These are phyloP conservation scores for Epizoanthus ramosus DNA, from an alignment of 92 coral and sea anemone species.

Conservation along the genomic window DNA sequence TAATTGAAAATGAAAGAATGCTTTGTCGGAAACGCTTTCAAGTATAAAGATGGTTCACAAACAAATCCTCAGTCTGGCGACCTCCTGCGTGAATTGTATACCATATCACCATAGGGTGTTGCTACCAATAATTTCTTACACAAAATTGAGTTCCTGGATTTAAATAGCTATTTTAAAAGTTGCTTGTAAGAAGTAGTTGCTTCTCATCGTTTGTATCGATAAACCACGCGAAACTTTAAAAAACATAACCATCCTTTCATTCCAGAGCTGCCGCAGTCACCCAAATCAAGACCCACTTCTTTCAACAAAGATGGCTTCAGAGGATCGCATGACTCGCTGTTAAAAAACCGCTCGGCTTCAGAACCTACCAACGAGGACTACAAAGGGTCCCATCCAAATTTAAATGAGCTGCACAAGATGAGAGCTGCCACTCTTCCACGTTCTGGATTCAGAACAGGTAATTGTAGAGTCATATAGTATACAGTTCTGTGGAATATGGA, in stretches of 20 bases:
- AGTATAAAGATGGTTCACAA: too few relatives aligned
- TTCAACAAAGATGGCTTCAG: constrained; percentile 28
- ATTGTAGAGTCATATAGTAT: neutral
- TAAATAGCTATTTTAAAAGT: too few relatives aligned
- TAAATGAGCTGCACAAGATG: constrained; percentile 66
- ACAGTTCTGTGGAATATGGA: neutral
- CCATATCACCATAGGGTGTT: too few relatives aligned
- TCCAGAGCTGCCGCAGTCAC: constrained; percentile 63
- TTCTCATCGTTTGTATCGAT: too few relatives aligned
- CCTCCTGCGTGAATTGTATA: too few relatives aligned
- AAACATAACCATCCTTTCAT: neutral
- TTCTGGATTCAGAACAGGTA: constrained; percentile 81
- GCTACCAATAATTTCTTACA: too few relatives aligned
- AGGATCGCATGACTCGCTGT: constrained; percentile 61
- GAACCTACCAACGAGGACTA: neutral
- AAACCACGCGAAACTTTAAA: too few relatives aligned
- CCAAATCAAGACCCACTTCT: constrained; percentile 55
- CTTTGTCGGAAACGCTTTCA: too few relatives aligned
- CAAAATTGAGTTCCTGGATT: too few relatives aligned
- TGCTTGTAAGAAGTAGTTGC: too few relatives aligned
- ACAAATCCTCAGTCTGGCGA: too few relatives aligned
- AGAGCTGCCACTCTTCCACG: constrained; percentile 79
- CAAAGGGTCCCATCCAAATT: constrained; percentile 76
- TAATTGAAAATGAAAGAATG: too few relatives aligned
- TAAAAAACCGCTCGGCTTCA: neutral